Base-by-base conservation (phyloP, 2,888 invertebrate species). In the Microdon myrmicae region DNA sequence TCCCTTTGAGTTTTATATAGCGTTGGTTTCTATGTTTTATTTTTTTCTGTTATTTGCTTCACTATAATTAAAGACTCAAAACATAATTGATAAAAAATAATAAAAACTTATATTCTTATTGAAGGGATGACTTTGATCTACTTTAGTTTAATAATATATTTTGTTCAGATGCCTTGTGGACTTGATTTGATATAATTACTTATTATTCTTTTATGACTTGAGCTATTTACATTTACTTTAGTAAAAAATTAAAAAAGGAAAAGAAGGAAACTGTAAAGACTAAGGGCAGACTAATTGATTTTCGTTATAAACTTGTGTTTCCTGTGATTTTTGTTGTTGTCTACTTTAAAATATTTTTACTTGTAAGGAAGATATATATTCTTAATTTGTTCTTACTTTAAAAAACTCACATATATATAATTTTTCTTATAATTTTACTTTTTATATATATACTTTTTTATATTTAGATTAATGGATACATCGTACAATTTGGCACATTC, bases 401-500 rank as follows among this genome's bases (percentile, higher is more conserved):
- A 37, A 56, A 56, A 49, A 67, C 54, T 58, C 60, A 58, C 54
- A 67, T 53, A 67, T 49, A 48, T 35, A 35, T 51, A n/a, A n/a
- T 14, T 25, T 22, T 23, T 38, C 4, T 14, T 38, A 25, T 5
- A 9, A 20, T 8, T 35, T 73, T 43, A 68, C 68, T 70, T 71
- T 68, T 55, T 45, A 28, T 34, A 59, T 70, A 67, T 67, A 67
- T 34, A 51, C 29, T 25, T 54, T 41, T 31, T 41, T 69, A 71
- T 67, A 74, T 75, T 6, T 59, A 59, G 51, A 47, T 72, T 69
- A 75, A 72, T 74, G 75, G 69, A 71, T 59, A 73, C 74, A 75
- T 75, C 76, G 73, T 77, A 77, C 76, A 78, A 77, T 77, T 77
- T 77, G 77, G 77, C 77, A 77, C 77, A 77, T 75, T 74, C 74